These are phyloP conservation scores for Phaethon lepturus DNA, from an alignment of 2,113 vertebrate genomes.

Conservation along the genomic window DNA sequence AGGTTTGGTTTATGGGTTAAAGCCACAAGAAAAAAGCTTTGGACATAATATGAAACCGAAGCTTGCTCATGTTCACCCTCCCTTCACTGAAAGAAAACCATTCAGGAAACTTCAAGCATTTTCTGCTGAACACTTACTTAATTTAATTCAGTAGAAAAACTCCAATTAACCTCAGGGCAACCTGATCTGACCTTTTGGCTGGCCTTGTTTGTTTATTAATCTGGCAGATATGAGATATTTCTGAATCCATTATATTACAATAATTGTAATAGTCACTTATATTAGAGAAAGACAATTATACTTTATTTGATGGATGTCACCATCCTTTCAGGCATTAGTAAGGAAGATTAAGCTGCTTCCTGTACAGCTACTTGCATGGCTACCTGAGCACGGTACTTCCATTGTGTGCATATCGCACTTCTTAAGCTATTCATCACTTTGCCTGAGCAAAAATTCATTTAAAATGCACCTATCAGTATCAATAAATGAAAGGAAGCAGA, in stretches of 20 bases:
- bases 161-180: slow-evolving; percentile 58
- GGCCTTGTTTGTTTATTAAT: slow-evolving; percentile 63
- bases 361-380: slow-evolving; percentile 2
- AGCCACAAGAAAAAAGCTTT: neutral
- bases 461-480: slow-evolving; percentile 71
- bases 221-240: slow-evolving; percentile 20
- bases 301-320: slow-evolving; percentile 23
- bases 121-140: slow-evolving; percentile 24
- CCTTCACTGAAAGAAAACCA: neutral
- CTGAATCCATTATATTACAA: slow-evolving; percentile 24
- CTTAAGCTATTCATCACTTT: slow-evolving; percentile 64
- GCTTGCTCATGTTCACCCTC: neutral
- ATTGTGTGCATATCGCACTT: slow-evolving; percentile 54
- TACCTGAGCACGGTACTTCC: neutral
- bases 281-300: slow-evolving; percentile 22
- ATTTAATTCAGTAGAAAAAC: slow-evolving; percentile 62
- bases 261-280: slow-evolving; percentile 26
- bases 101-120: slow-evolving; percentile 27
- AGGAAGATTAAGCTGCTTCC: slow-evolving; percentile 52
- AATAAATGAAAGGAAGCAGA: slow-evolving; percentile 75
- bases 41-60: neutral
- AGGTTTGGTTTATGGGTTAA: neutral
- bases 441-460: slow-evolving; percentile 62
- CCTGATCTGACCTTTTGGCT: slow-evolving; percentile 14
- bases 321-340: slow-evolving; percentile 25